A percentile compares a stretch with the other conserved stretches of the same genome.
phyloP scores from a whole-genome alignment of 1,140 invertebrate species.

The Carposina sasakii region DNA sequence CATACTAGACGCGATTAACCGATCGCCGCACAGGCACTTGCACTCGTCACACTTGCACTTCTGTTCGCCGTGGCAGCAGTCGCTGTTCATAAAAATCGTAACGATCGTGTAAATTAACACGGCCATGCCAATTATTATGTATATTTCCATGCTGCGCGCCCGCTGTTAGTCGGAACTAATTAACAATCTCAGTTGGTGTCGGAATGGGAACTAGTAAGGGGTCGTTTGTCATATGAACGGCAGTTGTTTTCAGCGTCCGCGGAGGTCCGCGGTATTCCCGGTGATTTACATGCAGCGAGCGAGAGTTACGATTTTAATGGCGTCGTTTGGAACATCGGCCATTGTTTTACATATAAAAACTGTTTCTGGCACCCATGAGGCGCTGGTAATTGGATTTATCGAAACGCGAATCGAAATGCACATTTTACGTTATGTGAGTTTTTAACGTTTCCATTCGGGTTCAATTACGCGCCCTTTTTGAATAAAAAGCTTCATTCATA shows the following conservation, averaged over 20 bases:
- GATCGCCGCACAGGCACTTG: slow-evolving; percentile 27
- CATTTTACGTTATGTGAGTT: too few species aligned
- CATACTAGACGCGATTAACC: not conserved
- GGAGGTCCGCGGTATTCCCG: slow-evolving; percentile 5
- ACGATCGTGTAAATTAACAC: slow-evolving; percentile 52
- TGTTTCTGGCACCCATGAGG: too few species aligned
- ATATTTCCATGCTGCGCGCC: slow-evolving; percentile 55
- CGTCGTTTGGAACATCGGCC: slow-evolving; percentile 29
- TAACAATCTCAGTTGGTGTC: too few species aligned
- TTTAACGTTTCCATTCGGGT: too few species aligned
- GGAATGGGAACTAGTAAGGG: too few species aligned
- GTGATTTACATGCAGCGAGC: slow-evolving; percentile 30
- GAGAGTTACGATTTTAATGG: slow-evolving; percentile 17
- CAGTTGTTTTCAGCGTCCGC: slow-evolving; percentile 21
- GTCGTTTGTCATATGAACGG: slow-evolving; percentile 34
- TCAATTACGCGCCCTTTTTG: too few species aligned
- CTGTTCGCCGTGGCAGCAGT: slow-evolving; percentile 45
- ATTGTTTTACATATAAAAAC: slow-evolving; percentile 28
- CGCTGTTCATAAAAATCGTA: slow-evolving; percentile 44
- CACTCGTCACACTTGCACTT: slow-evolving; percentile 60
- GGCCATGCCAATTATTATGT: slow-evolving; percentile 54
- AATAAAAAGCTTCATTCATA: too few species aligned
- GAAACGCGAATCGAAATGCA: too few species aligned
- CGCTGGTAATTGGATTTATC: too few species aligned
- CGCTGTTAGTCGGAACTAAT: too few species aligned